A percentile compares a stretch with the other conserved stretches of the same genome.
Conservation (phyloP, 2,797 vertebrate species). For the Numenius phaeopus region DNA sequence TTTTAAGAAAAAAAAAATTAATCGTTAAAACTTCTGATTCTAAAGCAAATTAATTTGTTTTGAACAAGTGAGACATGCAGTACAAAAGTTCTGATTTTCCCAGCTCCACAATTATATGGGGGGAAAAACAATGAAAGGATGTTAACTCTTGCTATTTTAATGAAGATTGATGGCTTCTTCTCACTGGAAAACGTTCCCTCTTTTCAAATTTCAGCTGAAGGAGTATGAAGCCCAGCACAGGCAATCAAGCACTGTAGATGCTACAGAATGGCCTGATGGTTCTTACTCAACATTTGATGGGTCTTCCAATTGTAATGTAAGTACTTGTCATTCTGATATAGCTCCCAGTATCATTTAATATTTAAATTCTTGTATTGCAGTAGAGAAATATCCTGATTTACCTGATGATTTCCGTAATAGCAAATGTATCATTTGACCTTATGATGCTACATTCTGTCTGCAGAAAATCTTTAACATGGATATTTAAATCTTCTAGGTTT, state of each 20-base stretch:
- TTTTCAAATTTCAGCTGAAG: constrained; percentile 93
- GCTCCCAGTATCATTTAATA: not conserved
- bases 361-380: not conserved
- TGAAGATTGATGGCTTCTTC: not conserved
- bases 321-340: constrained; percentile 72
- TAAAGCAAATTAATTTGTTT: not conserved
- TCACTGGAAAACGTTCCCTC: not conserved
- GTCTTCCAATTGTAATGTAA: constrained; percentile 96
- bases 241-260: constrained; percentile 84
- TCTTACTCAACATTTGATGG: constrained; percentile 89
- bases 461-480: not conserved
- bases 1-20: not conserved
- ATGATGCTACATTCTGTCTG: not conserved
- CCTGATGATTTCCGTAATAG: not conserved
- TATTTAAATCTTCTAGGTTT: not conserved
- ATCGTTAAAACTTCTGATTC: not conserved
- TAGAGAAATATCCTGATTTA: not conserved
- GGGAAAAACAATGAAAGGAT: not conserved
- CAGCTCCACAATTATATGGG: not conserved
- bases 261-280: constrained; percentile 90
- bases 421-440: not conserved
- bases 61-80: not conserved
- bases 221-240: constrained; percentile 96
- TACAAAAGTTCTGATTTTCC: not conserved
- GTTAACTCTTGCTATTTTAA: not conserved